A percentile compares a stretch with the other conserved stretches of the same genome.
These are phyloP conservation scores for Trachurus trachurus DNA, from an alignment of 2,797 vertebrate species.

Conservation along the genomic window DNA sequence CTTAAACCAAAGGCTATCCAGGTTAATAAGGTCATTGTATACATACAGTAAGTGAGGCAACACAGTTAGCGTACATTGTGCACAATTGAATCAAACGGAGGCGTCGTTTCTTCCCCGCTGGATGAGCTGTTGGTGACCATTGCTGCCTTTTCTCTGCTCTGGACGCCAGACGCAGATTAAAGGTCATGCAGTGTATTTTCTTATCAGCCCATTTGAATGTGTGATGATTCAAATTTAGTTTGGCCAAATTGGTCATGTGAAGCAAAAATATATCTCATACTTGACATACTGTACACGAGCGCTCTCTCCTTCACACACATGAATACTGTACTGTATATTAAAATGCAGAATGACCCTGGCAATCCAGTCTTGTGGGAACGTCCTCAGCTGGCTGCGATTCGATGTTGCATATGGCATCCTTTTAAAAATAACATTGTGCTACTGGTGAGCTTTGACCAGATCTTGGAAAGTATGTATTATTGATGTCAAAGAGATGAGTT, in stretches of 20 bases:
- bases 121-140: slow-evolving; percentile 34
- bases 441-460: slow-evolving; percentile 67
- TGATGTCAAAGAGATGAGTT: slow-evolving; percentile 68
- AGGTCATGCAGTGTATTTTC: slow-evolving; percentile 75
- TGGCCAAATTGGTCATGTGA: slow-evolving; percentile 83
- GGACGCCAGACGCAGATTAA: slow-evolving; percentile 31
- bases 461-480: slow-evolving; percentile 66
- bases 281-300: slow-evolving; percentile 61
- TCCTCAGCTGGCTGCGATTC: slow-evolving; percentile 69
- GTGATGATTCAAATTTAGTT: slow-evolving; percentile 73
- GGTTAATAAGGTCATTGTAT: slow-evolving; percentile 48
- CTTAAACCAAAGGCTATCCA: slow-evolving; percentile 31
- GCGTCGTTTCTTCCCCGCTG: slow-evolving; percentile 28
- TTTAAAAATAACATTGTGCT: slow-evolving; percentile 63
- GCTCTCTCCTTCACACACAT: slow-evolving; percentile 43
- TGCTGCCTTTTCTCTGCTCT: slow-evolving; percentile 38
- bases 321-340: slow-evolving; percentile 60
- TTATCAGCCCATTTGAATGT: slow-evolving; percentile 81
- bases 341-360: slow-evolving; percentile 66
- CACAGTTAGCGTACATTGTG: slow-evolving; percentile 51
- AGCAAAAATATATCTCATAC: slow-evolving; percentile 73
- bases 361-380: slow-evolving; percentile 61
- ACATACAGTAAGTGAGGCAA: slow-evolving; percentile 69
- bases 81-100: slow-evolving; percentile 61
- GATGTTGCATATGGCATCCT: slow-evolving; percentile 68